These are phyloP conservation scores for Drosophila ezoana DNA, from an alignment of 2,888 invertebrate genomes.

Conservation along the genomic window DNA sequence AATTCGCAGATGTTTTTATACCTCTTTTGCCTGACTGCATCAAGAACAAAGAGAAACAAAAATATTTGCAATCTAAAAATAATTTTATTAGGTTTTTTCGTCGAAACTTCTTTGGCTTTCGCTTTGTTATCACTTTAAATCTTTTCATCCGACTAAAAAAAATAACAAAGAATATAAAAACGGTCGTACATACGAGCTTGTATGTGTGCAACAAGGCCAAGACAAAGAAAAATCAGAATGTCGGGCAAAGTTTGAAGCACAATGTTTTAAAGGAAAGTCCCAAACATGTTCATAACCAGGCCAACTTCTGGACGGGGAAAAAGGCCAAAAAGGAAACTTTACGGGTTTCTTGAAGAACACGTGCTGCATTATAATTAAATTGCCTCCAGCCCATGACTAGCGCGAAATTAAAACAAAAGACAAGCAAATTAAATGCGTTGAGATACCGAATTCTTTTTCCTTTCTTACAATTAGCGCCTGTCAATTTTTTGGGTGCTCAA, in stretches of 20 bases:
- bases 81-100: neutral
- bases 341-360: constrained; percentile 17
- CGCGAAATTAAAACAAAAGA: constrained; percentile 23
- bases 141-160: constrained; percentile 4
- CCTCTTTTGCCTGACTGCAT: neutral
- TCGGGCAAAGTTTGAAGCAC: constrained; percentile 45
- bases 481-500: constrained; percentile 11
- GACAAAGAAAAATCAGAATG: constrained; percentile 43
- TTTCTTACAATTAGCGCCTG: constrained; percentile 46
- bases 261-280: constrained; percentile 5
- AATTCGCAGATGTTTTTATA: neutral
- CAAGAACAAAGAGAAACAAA: neutral
- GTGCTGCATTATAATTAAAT: constrained; percentile 44
- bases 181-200: constrained; percentile 1
- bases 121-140: constrained; percentile 42
- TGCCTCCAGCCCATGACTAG: constrained; percentile 20
- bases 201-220: constrained; percentile 29
- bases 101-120: constrained; percentile 16
- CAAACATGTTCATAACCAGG: constrained; percentile 15
- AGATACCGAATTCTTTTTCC: constrained; percentile 6
- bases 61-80: constrained; percentile 4
- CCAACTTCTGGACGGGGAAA: constrained; percentile 1
- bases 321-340: constrained; percentile 33
- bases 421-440: constrained; percentile 39
- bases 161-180: constrained; percentile 10